Percentiles rank a stretch among this genome's conserved stretches.
These are phyloP conservation scores for Cyclura pinguis DNA, from an alignment of 2,797 vertebrate genomes.

Conservation along the genomic window DNA sequence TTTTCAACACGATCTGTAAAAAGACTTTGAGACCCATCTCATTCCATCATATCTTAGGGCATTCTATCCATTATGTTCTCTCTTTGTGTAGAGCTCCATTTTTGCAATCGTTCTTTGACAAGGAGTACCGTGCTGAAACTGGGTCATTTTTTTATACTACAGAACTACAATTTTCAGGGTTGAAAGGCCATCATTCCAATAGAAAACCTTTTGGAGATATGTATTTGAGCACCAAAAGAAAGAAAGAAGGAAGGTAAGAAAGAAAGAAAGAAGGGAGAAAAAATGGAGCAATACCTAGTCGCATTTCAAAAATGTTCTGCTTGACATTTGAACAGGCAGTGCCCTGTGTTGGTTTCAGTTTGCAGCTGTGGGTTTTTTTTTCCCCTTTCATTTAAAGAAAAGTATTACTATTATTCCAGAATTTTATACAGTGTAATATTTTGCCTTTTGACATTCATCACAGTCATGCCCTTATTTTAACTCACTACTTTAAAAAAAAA, in stretches of 20 bases:
- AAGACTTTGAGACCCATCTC: neutral
- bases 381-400: conserved; percentile 47
- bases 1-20: neutral
- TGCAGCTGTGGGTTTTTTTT: neutral
- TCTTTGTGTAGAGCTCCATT: neutral
- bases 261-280: neutral
- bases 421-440: conserved; percentile 42
- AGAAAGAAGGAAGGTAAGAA: neutral
- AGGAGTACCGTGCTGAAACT: neutral
- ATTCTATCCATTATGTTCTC: neutral
- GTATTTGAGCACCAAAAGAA: conserved; percentile 36
- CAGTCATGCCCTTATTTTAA: conserved; percentile 49
- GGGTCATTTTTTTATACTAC: conserved; percentile 19
- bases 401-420: conserved; percentile 46
- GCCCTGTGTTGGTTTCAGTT: conserved; percentile 17
- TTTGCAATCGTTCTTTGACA: neutral
- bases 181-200: conserved; percentile 37
- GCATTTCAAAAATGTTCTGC: conserved; percentile 54
- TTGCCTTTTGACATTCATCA: conserved; percentile 44
- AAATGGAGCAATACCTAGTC: conserved; percentile 30
- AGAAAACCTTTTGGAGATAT: conserved; percentile 35
- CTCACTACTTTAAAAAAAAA: conserved; percentile 28
- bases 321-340: conserved; percentile 57
- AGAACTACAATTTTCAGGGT: conserved; percentile 22
- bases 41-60: neutral